These are phyloP conservation scores for Spicauda simplicius DNA, from an alignment of 2,888 invertebrate species.

Conservation along the genomic window DNA sequence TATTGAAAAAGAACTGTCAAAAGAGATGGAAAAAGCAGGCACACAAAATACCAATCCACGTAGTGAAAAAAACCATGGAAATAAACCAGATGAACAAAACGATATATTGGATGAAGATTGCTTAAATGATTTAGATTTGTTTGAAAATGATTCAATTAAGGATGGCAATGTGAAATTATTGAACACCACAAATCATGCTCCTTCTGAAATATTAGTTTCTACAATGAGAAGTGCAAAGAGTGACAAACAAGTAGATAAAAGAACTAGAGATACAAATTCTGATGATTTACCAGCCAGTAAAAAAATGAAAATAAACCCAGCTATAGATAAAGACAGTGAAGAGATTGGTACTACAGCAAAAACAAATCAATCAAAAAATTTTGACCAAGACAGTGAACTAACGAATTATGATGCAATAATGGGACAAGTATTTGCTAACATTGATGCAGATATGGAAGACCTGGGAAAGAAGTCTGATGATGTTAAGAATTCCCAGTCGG, in stretches of 20 bases:
- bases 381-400: constrained; percentile 57
- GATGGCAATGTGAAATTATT: constrained; percentile 58
- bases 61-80: constrained; percentile 21
- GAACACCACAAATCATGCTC: constrained; percentile 52
- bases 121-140: constrained; percentile 66
- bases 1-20: constrained; percentile 70
- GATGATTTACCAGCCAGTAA: constrained; percentile 55
- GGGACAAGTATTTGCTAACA: constrained; percentile 71
- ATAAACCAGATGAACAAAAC: constrained; percentile 23
- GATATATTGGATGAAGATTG: constrained; percentile 49
- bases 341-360: constrained; percentile 24
- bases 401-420: constrained; percentile 68
- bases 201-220: constrained; percentile 66
- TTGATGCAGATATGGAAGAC: constrained; percentile 70
- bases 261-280: constrained; percentile 54
- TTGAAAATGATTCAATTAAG: constrained; percentile 66
- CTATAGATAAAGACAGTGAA: constrained; percentile 33
- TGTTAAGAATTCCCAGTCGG: background rate
- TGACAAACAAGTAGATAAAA: constrained; percentile 58
- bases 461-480: constrained; percentile 34
- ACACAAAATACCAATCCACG: constrained; percentile 35
- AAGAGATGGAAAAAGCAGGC: constrained; percentile 57
- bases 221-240: constrained; percentile 51
- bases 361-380: constrained; percentile 20
- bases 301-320: constrained; percentile 53